Base-by-base conservation (phyloP, 2,797 vertebrate genomes). In the Pteronotus mesoamericanus region DNA sequence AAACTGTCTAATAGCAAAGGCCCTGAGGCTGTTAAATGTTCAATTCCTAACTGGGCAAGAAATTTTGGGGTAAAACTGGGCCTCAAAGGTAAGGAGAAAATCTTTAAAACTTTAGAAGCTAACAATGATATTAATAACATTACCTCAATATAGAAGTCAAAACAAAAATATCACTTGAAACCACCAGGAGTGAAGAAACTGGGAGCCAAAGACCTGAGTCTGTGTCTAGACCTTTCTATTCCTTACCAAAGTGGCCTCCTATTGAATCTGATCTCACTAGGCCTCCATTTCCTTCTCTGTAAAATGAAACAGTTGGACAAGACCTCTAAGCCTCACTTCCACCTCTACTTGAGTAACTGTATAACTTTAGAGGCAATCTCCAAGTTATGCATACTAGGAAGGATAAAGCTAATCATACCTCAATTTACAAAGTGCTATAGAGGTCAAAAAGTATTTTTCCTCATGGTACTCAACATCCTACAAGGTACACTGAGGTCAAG, bases 351-450 rank as follows among this genome's bases (percentile, higher is more conserved):
- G 74, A 78, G 24, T 82, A 95, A 90, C 44, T 42, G 22, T n/a
- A 89, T 18, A 39, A 84, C 93, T 91, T 96, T 26, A 79, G 78
- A 91, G 51, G 86, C 71, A 82, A 85, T 79, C 61, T 95, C 59
- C 61, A 92, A 79, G 29, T 59, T 86, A 46, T 14, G 29, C 83
- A 94, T 34, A 66, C 39, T 44, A 90, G 10, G 42, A 32, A 92
- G 15, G 37, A 74, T 89, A 96, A 96, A 85, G 79, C 68, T 86
- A 94, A 97, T 88, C 78, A 83, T 26, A 91, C 55, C 8, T 64
- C 91, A 85, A 88, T 96, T 95, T 94, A 96, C 85, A 93, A 55
- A 86, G 82, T 92, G 82, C 72, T 92, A 55, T 10, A 79, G 68
- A 96, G 69, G 87, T 92, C 93, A 94, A 80, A 66, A 85, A 94